Evolutionary conservation across 2,888 invertebrate genomes (phyloP), one percentile per base, ranked within the genome.

Genomic region (Crossocerus cetratus): DNA sequence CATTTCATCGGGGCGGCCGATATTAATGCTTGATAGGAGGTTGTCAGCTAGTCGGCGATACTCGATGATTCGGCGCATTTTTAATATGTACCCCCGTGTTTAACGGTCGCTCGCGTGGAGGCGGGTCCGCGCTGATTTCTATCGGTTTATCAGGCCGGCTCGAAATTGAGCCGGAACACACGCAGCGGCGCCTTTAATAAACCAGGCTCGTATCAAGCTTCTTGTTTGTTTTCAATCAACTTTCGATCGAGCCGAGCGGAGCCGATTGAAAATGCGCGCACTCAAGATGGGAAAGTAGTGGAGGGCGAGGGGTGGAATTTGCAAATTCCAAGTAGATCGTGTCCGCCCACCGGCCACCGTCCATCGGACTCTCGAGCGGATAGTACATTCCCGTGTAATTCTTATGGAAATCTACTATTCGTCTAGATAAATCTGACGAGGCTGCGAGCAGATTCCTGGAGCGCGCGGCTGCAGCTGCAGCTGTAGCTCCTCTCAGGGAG

Each of bases 131-230:
- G 42, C 61, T 20, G 57, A 72, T 72, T 72, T 74, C 68, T 68
- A 65, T 68, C 68, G 65, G 65, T 74, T 62, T 62, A 55, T 58
- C 56, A 64, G 54, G 42, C 53, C 66, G 13, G 22, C 59, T 55
- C 16, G 23, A 57, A 64, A 64, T 57, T 60, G n/a, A 53, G 43
- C 44, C 67, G n/a, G n/a, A 23, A 23, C 32, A 23, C 32, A 22
- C 49, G 16, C 49, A 49, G n/a, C 49, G 14, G n/a, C 45, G 57
- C 56, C 54, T 72, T 58, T 65, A 57, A 64, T 61, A 54, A 60
- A 53, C 53, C 21, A 32, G 22, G 45, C 59, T 63, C 44, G 45
- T 60, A 64, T 53, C 42, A n/a, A 44, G 11, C 2, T 32, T 49
- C 44, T 32, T 16, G 68, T 58, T 59, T 20, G 22, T 4, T 2